Conservation (phyloP, 2,113 vertebrate genomes). For the Megalops atlanticus region DNA sequence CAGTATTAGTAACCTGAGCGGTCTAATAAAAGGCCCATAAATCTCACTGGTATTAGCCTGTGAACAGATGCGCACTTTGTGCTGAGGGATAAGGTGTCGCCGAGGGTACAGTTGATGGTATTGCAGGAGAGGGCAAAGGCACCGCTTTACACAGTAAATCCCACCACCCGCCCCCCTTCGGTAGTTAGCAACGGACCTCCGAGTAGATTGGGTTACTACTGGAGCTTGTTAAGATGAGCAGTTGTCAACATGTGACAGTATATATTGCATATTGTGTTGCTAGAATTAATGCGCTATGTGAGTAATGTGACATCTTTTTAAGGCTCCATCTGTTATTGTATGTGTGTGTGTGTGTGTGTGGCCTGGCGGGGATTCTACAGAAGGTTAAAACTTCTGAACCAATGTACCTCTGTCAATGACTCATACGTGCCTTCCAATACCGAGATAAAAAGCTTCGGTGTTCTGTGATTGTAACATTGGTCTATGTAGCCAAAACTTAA, state of each 20-base stretch:
- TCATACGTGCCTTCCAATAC: too few species aligned
- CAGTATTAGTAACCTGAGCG: slow-evolving; percentile 45
- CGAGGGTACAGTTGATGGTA: background rate
- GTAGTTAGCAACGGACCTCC: slow-evolving; percentile 43
- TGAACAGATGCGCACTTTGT: slow-evolving; percentile 41
- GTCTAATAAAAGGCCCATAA: slow-evolving; percentile 58
- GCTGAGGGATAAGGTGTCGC: slow-evolving; percentile 32
- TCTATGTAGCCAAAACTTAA: too few species aligned
- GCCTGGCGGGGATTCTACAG: background rate
- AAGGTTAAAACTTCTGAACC: too few species aligned
- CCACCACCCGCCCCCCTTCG: background rate
- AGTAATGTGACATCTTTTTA: slow-evolving; percentile 35
- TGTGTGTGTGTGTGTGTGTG: background rate
- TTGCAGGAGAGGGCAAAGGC: slow-evolving; percentile 33
- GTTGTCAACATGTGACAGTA: slow-evolving; percentile 56
- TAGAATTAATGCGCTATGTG: slow-evolving; percentile 37
- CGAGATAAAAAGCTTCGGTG: too few species aligned
- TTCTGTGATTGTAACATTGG: too few species aligned
- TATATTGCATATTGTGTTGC: slow-evolving; percentile 50
- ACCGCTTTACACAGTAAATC: slow-evolving; percentile 30
- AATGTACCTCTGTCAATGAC: too few species aligned
- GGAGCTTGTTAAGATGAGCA: slow-evolving; percentile 59
- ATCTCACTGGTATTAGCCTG: slow-evolving; percentile 46
- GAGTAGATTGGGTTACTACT: slow-evolving; percentile 42
- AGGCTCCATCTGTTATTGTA: slow-evolving; percentile 30